Conservation (phyloP, 1,140 invertebrate species). For the Trichomalopsis sarcophagae region DNA sequence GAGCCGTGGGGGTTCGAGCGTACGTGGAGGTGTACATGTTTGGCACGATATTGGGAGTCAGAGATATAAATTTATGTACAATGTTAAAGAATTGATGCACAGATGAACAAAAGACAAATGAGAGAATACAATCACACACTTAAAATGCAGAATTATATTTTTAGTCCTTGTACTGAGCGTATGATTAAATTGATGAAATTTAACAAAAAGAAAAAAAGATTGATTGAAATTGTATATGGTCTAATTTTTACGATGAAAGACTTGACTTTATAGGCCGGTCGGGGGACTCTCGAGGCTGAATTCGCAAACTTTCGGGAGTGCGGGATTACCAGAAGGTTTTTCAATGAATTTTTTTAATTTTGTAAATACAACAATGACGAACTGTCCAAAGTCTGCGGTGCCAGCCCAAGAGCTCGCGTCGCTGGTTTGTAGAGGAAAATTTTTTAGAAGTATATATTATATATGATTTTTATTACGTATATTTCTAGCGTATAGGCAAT, state of each 20-base stretch:
- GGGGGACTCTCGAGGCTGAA: background rate
- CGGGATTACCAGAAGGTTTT: constrained; percentile 33
- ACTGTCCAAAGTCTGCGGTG: constrained; percentile 16
- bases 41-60: background rate
- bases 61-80: constrained; percentile 17
- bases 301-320: constrained; percentile 12
- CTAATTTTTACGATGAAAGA: constrained; percentile 42
- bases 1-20: background rate
- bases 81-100: background rate
- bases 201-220: background rate
- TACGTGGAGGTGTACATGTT: background rate
- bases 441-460: constrained; percentile 37
- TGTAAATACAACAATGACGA: constrained; percentile 38
- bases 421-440: background rate
- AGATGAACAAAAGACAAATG: background rate
- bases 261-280: constrained; percentile 16
- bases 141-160: constrained; percentile 36
- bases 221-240: constrained; percentile 32
- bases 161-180: constrained; percentile 17
- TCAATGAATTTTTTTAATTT: constrained; percentile 49
- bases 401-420: background rate
- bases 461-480: constrained; percentile 43
- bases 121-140: constrained; percentile 32
- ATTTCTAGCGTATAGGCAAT: constrained; percentile 24
- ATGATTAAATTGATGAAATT: constrained; percentile 39